These are phyloP conservation scores for Pelmatolapia mariae DNA, from an alignment of 2,113 vertebrate species.

Conservation along the genomic window DNA sequence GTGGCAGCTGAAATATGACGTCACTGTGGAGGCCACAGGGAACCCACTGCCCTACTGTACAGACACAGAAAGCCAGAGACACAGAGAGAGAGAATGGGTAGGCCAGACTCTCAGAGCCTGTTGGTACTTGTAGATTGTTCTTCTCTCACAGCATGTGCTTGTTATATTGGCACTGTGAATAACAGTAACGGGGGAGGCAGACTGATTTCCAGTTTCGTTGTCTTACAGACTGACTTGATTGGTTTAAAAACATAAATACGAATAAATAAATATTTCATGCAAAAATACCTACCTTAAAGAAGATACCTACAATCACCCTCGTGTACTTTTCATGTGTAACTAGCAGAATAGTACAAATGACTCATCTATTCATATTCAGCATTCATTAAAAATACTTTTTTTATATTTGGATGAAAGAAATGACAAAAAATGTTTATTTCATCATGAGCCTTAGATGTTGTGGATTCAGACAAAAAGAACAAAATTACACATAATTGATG, in stretches of 20 bases:
- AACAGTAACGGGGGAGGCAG: neutral
- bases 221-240: neutral
- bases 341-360: neutral
- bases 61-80: neutral
- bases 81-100: neutral
- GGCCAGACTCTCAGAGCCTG: neutral
- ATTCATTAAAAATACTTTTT: neutral
- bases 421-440: neutral
- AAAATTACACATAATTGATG: neutral
- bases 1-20: conserved; percentile 28
- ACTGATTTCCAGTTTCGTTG: neutral
- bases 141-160: neutral
- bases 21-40: conserved; percentile 41
- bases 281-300: neutral
- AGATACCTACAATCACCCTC: neutral
- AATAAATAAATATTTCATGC: neutral
- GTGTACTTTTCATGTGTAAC: neutral
- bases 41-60: conserved; percentile 18
- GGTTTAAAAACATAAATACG: neutral
- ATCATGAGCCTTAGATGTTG: neutral
- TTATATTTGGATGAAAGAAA: neutral
- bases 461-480: neutral
- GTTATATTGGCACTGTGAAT: neutral
- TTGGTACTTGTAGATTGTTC: neutral
- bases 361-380: neutral